A percentile compares a stretch with the other conserved stretches of the same genome.
These are phyloP conservation scores for Chiridota heheva DNA, from an alignment of 35 echinoderm and acorn worm genomes.

Conservation along the genomic window DNA sequence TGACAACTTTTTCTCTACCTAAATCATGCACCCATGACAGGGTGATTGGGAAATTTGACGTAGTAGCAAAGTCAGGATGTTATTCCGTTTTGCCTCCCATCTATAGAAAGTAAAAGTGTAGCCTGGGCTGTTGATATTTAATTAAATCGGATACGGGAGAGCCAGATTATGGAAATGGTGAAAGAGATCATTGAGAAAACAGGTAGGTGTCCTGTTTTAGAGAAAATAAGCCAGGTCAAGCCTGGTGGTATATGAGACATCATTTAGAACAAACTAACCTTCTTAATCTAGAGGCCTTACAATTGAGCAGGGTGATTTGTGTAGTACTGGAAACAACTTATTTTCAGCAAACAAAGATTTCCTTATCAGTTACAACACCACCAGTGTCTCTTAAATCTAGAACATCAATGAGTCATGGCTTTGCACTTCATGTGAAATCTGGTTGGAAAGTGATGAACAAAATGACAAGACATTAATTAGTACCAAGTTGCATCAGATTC, in stretches of 20 bases:
- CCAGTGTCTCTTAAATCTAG: not conserved
- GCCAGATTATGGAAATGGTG: conserved; percentile 33
- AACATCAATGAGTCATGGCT: not conserved
- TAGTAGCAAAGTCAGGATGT: conserved; percentile 15
- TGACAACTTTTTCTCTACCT: not conserved
- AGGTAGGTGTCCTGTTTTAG: not conserved
- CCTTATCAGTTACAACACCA: not conserved
- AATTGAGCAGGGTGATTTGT: not conserved
- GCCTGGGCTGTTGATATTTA: conserved; percentile 38
- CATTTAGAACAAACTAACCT: not conserved
- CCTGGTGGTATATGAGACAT: not conserved
- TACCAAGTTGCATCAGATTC: not conserved
- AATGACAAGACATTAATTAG: not conserved
- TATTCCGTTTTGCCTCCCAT: not conserved
- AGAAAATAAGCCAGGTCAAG: conserved; percentile 7
- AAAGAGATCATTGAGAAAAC: conserved; percentile 46
- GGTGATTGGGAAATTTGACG: conserved; percentile 19
- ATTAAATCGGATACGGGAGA: conserved; percentile 20
- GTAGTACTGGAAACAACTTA: not conserved
- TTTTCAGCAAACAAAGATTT: conserved; percentile 17
- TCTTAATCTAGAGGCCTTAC: not conserved
- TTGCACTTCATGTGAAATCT: not conserved
- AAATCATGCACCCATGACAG: conserved; percentile 43
- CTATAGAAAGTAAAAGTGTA: conserved; percentile 20
- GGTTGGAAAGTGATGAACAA: not conserved